These are phyloP conservation scores for Ondatra zibethicus DNA, from an alignment of 2,113 vertebrate species.

Conservation along the genomic window DNA sequence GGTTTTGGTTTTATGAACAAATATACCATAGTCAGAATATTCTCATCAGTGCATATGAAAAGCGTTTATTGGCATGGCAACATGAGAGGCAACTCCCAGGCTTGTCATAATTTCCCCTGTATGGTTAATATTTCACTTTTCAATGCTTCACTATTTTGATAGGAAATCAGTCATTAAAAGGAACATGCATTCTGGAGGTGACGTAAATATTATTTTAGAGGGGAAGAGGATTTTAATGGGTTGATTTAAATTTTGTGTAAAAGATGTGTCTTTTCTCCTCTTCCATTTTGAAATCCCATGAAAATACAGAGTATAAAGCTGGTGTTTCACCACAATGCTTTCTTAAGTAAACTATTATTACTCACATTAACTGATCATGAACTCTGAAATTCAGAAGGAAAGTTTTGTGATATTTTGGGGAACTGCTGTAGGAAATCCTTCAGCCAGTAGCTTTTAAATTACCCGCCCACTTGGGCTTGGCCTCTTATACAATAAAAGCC, in stretches of 20 bases:
- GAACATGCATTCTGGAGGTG: background rate
- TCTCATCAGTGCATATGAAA: background rate
- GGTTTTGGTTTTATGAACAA: background rate
- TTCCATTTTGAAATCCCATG: background rate
- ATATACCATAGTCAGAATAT: background rate
- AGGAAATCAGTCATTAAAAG: background rate
- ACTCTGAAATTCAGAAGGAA: conserved; percentile 3
- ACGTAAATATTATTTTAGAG: background rate
- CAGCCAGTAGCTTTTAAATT: too few species aligned
- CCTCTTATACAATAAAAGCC: too few species aligned
- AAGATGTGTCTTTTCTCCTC: background rate
- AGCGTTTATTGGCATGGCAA: background rate
- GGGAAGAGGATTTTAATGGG: background rate
- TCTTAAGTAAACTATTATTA: background rate
- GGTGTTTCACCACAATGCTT: background rate
- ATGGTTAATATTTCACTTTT: background rate
- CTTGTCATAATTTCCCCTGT: background rate
- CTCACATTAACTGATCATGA: background rate
- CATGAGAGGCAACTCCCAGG: background rate
- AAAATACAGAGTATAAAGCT: background rate
- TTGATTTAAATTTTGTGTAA: background rate
- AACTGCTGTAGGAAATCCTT: background rate
- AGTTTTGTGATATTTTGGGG: background rate
- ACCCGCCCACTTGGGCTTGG: too few species aligned
- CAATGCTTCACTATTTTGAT: background rate